Evolutionary conservation across 2,113 vertebrate genomes (phyloP), one percentile per base, ranked within the genome.

Genomic region (Clarias magur): DNA sequence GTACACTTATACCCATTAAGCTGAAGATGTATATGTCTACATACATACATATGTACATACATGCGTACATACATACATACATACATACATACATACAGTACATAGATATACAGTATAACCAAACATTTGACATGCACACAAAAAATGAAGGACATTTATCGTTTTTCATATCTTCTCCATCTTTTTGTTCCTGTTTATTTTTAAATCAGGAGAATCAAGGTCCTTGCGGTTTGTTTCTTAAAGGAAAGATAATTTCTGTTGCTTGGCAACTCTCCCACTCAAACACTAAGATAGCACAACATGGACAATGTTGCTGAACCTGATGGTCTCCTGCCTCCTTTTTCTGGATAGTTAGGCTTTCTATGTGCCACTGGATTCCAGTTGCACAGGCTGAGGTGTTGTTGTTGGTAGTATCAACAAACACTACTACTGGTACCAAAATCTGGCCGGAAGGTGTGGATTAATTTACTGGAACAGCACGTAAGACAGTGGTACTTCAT

Each of bases 221-320:
- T 95, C 94, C 92, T 90, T 79, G 67, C 88, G 48, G 48, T 93
- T 90, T 85, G 91, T 92, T 94, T 92, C 94, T 95, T 95, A 93
- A 95, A 94, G 95, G 93, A 94, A 94, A 93, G 91, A 93, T 93
- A 91, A 95, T 94, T 34, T 73, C 93, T 93, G 95, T 96, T 89
- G 94, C 95, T 93, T 95, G 95, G 95, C 95, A 96, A 96, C 94
- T 89, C 92, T 91, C 93, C 94, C 91, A 94, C 93, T 93, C 92
- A 90, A 92, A 91, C 89, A 89, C 90, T 48, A n/a, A 88, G 92
- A 89, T 3, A 84, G 90, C 88, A 91, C 90, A 91, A 83, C 84
- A 90, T 91, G 90, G 72, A 83, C 59, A 80, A 87, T 23, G 25
- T 84, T 42, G 19, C 53, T 80, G 65, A 75, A 68, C 60, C 12